These are phyloP conservation scores for Tenthredo amoena DNA, from an alignment of 2,888 invertebrate genomes.

Conservation along the genomic window DNA sequence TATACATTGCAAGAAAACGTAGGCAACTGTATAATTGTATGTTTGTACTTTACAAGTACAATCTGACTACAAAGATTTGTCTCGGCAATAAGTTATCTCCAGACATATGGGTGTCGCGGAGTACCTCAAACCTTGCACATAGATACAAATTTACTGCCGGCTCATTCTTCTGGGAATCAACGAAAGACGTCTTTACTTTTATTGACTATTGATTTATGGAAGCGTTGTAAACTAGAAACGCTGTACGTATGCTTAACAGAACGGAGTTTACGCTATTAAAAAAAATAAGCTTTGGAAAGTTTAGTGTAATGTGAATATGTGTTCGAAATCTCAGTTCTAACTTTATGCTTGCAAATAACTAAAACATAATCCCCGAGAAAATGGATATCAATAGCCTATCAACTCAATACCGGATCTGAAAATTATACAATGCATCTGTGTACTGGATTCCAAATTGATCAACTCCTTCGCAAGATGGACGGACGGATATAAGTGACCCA, in stretches of 20 bases:
- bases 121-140: background rate
- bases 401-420: background rate
- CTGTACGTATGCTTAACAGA: background rate
- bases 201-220: conserved; percentile 41
- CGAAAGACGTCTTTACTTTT: background rate
- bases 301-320: background rate
- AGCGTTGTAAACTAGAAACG: conserved; percentile 9
- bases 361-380: background rate
- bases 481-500: background rate
- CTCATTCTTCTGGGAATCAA: conserved; percentile 11
- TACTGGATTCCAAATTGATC: background rate
- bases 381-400: background rate
- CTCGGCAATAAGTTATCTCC: background rate
- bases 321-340: background rate
- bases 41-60: background rate
- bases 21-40: background rate
- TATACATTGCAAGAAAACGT: background rate
- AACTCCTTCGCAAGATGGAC: background rate
- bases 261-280: background rate
- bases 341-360: background rate
- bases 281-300: background rate
- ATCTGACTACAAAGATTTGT: conserved; percentile 3
- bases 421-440: background rate
- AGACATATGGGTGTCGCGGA: conserved; percentile 25
- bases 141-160: conserved; percentile 30